Conservation (phyloP, 2,888 invertebrate species). For the Anaspis maculata region DNA sequence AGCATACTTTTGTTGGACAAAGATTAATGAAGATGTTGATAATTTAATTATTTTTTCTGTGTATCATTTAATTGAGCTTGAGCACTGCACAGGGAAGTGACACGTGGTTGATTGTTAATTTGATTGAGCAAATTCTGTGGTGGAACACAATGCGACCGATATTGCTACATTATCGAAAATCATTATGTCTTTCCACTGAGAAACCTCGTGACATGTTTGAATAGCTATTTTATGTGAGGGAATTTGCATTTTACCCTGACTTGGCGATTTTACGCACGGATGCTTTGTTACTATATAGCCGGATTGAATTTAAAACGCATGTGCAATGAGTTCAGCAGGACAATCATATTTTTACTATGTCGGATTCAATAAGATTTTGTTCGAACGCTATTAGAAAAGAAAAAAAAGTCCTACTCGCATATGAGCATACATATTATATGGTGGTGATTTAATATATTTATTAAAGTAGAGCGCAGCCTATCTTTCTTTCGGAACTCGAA, state of each 20-base stretch:
- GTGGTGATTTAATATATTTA: constrained; percentile 12
- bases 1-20: no score
- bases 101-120: no score
- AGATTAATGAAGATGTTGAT: no score
- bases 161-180: no score
- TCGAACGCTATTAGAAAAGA: no score
- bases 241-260: constrained; percentile 17
- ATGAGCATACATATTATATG: neutral
- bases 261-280: constrained; percentile 15
- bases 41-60: no score
- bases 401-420: neutral
- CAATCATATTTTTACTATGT: neutral
- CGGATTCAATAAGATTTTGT: constrained; percentile 1
- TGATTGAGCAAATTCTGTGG: no score
- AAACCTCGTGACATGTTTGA: constrained; percentile 15
- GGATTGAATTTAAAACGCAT: constrained; percentile 12
- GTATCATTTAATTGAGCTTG: no score
- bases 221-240: constrained; percentile 16
- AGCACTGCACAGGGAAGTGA: no score
- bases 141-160: no score
- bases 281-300: constrained; percentile 11
- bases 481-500: constrained; percentile 12
- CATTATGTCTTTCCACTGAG: constrained; percentile 13
- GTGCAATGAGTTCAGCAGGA: constrained; percentile 3
- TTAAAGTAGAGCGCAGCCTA: constrained; percentile 12